These are phyloP conservation scores for Acipenser ruthenus DNA, from an alignment of 2,797 vertebrate genomes.

Conservation along the genomic window DNA sequence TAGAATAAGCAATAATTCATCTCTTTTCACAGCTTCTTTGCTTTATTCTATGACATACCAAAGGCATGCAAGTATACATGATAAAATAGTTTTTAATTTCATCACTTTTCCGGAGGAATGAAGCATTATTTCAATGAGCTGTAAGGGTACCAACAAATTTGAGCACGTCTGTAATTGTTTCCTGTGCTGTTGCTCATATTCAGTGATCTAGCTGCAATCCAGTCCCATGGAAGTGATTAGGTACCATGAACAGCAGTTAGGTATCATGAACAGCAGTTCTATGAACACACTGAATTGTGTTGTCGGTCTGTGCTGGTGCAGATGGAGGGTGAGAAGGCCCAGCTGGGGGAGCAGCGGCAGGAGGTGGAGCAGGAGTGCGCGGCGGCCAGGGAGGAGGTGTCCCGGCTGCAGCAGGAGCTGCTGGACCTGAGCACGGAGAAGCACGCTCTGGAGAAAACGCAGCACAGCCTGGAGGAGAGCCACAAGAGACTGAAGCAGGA, in stretches of 20 bases:
- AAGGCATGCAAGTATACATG: too few relatives aligned
- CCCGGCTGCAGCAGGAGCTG: slow-evolving; percentile 47
- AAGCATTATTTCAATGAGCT: too few relatives aligned
- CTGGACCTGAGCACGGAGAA: slow-evolving; percentile 45
- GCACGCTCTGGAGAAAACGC: slow-evolving; percentile 50
- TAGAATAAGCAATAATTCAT: too few relatives aligned
- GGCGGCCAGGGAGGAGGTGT: slow-evolving; percentile 45
- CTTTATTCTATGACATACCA: too few relatives aligned
- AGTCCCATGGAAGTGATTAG: not conserved
- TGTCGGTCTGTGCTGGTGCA: slow-evolving; percentile 29
- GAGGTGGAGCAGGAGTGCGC: slow-evolving; percentile 50
- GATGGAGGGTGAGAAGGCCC: slow-evolving; percentile 62
- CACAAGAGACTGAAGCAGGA: slow-evolving; percentile 52
- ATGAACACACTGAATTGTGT: not conserved
- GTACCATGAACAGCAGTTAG: too few relatives aligned
- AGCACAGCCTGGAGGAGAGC: slow-evolving; percentile 46
- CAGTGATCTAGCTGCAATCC: not conserved
- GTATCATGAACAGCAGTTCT: too few relatives aligned
- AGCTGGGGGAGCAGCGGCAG: slow-evolving; percentile 44
- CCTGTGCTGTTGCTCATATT: not conserved
- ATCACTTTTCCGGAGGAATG: too few relatives aligned
- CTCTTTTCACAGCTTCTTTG: too few relatives aligned
- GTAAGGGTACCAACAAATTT: too few relatives aligned
- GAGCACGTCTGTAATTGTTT: too few relatives aligned
- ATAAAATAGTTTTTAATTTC: too few relatives aligned